Percentiles rank a stretch among this genome's conserved stretches.
phyloP scores from a whole-genome alignment of 2,888 invertebrate species.

The Hyposoter didymator region DNA sequence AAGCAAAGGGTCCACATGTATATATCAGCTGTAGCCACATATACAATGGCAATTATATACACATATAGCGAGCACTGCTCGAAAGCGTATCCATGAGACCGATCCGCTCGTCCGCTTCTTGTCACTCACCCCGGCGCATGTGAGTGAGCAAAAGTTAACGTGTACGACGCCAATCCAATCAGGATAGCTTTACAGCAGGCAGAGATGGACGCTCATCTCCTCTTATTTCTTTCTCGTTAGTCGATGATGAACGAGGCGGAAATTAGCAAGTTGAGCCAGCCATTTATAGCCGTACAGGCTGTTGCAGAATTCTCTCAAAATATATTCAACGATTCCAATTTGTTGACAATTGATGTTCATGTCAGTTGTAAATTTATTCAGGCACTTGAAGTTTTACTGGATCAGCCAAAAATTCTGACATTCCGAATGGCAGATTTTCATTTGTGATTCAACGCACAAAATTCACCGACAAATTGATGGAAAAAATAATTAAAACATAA shows the following conservation, averaged over 20 bases:
- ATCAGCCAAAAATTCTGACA: not conserved
- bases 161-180: slow-evolving; percentile 50
- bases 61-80: slow-evolving; percentile 13
- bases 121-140: slow-evolving; percentile 50
- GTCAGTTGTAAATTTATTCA: no score
- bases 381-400: not conserved
- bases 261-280: slow-evolving; percentile 49
- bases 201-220: not conserved
- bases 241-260: slow-evolving; percentile 64
- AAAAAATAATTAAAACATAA: not conserved
- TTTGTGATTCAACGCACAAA: not conserved
- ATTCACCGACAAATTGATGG: not conserved
- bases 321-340: no score
- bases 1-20: slow-evolving; percentile 24
- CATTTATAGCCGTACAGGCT: not conserved
- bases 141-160: slow-evolving; percentile 36
- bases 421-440: not conserved
- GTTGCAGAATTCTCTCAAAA: not conserved
- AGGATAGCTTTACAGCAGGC: slow-evolving; percentile 12
- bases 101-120: slow-evolving; percentile 49
- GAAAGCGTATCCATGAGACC: slow-evolving; percentile 22
- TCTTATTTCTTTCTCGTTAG: slow-evolving; percentile 54
- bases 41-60: not conserved
- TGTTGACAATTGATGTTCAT: no score
- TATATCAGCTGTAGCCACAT: not conserved